phyloP scores from a whole-genome alignment of 2,113 vertebrate genomes.

The Grammomys dolichurus region DNA sequence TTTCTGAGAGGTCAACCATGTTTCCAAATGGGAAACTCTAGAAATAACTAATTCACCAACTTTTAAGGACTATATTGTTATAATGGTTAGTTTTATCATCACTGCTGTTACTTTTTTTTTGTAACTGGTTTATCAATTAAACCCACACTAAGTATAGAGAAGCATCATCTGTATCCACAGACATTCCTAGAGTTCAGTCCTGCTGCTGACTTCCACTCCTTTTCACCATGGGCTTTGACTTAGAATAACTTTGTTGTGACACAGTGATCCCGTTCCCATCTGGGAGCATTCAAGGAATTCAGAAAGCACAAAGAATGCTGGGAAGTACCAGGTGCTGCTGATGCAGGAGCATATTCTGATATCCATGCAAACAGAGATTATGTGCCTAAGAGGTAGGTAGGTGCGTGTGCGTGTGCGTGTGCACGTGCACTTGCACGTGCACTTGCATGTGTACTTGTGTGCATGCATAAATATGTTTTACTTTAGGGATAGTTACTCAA shows the following conservation, averaged over 20 bases:
- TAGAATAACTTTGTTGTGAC: background rate
- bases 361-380: background rate
- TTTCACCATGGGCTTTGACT: background rate
- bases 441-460: background rate
- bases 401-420: background rate
- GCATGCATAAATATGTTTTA: background rate
- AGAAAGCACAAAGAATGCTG: background rate
- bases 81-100: background rate
- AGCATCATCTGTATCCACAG: background rate
- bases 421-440: background rate
- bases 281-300: background rate
- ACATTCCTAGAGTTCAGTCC: background rate
- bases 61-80: background rate
- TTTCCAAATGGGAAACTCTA: background rate
- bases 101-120: background rate
- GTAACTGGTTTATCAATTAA: background rate
- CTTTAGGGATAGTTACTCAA: conserved; percentile 1
- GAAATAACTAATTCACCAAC: background rate
- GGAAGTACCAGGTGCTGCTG: background rate
- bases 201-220: background rate
- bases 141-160: background rate
- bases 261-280: background rate
- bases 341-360: background rate
- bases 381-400: background rate
- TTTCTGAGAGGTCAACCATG: background rate